Conservation (phyloP, 2,113 vertebrate species). For the Petaurus breviceps region DNA sequence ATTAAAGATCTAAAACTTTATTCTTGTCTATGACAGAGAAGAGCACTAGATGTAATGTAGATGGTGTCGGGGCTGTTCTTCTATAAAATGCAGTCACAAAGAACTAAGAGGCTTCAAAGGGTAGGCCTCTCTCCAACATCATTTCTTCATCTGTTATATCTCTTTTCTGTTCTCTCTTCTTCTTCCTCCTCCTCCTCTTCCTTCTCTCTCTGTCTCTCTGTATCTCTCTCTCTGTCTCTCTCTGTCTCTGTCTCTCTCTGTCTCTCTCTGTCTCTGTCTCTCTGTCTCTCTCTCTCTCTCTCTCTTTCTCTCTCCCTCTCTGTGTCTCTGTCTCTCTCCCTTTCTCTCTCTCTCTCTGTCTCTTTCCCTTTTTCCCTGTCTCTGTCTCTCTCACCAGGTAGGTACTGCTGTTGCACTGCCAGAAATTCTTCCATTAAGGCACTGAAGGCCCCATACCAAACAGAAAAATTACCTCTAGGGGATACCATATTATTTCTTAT, state of each 20-base stretch:
- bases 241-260: too few relatives aligned
- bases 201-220: too few relatives aligned
- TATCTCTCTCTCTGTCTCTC: too few relatives aligned
- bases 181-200: not conserved
- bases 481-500: not conserved
- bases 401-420: not conserved
- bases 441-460: not conserved
- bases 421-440: not conserved
- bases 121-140: not conserved
- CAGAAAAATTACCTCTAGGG: not conserved
- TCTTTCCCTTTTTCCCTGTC: fast-evolving
- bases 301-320: too few relatives aligned
- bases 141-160: not conserved
- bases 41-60: not conserved
- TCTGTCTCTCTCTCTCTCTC: too few relatives aligned
- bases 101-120: not conserved
- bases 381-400: not conserved
- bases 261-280: not conserved
- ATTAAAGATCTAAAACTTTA: not conserved
- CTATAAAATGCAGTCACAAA: not conserved
- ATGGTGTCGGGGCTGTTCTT: not conserved
- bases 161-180: not conserved
- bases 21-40: not conserved
- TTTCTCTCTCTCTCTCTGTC: fast-evolving
- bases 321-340: too few relatives aligned